Conservation (phyloP, 92 coral and sea anemone genomes). For the Hydrozoanthus gracilis region DNA sequence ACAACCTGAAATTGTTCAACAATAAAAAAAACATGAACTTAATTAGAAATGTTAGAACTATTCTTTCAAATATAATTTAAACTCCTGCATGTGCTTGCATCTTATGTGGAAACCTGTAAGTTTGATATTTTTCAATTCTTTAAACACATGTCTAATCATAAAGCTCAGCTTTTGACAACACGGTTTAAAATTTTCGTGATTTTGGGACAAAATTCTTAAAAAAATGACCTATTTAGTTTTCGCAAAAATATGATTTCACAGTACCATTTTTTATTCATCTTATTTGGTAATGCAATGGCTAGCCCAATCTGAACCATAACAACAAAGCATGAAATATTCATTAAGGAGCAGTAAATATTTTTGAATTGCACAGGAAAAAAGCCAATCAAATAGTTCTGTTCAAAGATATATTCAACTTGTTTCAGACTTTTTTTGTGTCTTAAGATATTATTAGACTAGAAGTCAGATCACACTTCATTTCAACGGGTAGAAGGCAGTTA, state of each 20-base stretch:
- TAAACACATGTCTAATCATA: slow-evolving; percentile 4
- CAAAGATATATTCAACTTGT: not conserved
- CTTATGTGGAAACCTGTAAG: too few species aligned
- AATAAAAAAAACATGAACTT: too few species aligned
- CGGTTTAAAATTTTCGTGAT: not conserved
- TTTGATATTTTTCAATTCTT: not conserved
- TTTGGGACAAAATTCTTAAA: not conserved
- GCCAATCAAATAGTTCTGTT: slow-evolving; percentile 1
- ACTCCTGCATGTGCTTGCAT: too few species aligned
- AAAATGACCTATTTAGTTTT: not conserved
- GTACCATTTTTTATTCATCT: not conserved
- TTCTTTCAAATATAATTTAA: too few species aligned
- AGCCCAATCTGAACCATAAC: slow-evolving; percentile 6
- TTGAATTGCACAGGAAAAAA: not conserved
- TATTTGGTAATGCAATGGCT: not conserved
- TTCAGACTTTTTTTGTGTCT: not conserved
- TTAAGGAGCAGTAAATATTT: not conserved
- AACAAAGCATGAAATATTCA: not conserved
- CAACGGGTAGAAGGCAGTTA: not conserved
- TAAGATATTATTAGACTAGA: not conserved
- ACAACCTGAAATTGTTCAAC: too few species aligned
- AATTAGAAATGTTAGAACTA: too few species aligned
- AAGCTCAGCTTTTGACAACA: slow-evolving; percentile 5
- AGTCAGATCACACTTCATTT: not conserved
- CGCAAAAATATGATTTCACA: slow-evolving; percentile 25